Base-by-base conservation (phyloP, 2,797 vertebrate genomes). In the Lagocephalus sceleratus region DNA sequence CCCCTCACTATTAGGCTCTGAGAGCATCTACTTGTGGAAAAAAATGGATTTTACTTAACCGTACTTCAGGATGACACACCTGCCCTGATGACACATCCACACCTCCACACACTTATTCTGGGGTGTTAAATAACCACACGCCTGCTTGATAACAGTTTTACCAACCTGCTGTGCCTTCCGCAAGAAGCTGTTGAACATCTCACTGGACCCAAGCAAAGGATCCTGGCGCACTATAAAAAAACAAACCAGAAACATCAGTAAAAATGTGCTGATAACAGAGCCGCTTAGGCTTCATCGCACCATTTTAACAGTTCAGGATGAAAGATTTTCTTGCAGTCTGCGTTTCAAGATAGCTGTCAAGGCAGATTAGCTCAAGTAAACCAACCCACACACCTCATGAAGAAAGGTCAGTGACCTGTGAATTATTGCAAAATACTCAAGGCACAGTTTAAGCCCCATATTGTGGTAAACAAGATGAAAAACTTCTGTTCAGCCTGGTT, bases 101-200 rank as follows among this genome's bases (percentile, higher is more conserved):
- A 29, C 29, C 29, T 29, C 29, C 29, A 29, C 5, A 35, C 2
- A 3, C 32, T 35, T 10, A 14, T 14, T 3, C 11, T 1, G 12
- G 12, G 11, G 26, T 11, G 8, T 11, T 29, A 29, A 29, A 26
- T 1, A 7, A 7, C 26, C 26, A 9, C 26, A 29, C 26, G 26
- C 11, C 26, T 6, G 25, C 29, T 29, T 29, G 29, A 41, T 16
- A 10, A 15, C 44, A 12, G 38, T 1, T 5, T 40, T 0, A 61
- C 87, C 58, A 62, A 99, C 97, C 95, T 99, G 97, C 81, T 99
- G 97, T 40, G 97, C 95, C 85, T 94, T 95, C 68, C 97, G 93
- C 66, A 99, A 83, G 77, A 99, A 99, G 84, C 95, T 94, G 87
- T 99, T 98, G 87, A 99, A 99, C 75, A 91, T 88, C 78, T 98